Percentiles rank a stretch among this genome's conserved stretches.
Evolutionary conservation across 1,140 invertebrate genomes (phyloP).

Genomic region (Panagrolaimus sp.): DNA sequence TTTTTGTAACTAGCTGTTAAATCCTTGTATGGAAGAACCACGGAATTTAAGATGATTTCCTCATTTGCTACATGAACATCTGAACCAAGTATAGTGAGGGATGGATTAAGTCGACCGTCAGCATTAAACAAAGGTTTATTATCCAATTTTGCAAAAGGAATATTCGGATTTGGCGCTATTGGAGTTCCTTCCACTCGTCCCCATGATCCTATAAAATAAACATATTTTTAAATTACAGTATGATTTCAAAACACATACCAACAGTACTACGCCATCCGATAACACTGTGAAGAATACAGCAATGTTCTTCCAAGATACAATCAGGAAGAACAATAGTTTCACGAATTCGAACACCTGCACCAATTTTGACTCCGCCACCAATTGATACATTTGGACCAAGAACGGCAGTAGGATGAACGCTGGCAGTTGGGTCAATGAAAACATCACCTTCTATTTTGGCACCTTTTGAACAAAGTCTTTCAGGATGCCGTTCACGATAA

Average conservation of each 20-base stretch:
- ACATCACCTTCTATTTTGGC: constrained; percentile 74
- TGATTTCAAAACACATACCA: constrained; percentile 60
- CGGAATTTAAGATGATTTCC: constrained; percentile 87
- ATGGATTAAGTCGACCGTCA: constrained; percentile 89
- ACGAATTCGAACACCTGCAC: constrained; percentile 75
- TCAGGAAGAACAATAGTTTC: constrained; percentile 89
- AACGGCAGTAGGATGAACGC: constrained; percentile 76
- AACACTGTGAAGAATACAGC: constrained; percentile 82
- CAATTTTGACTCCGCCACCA: constrained; percentile 66
- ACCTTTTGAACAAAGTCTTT: constrained; percentile 63
- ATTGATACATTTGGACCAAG: constrained; percentile 96
- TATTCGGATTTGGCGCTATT: constrained; percentile 93
- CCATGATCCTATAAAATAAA: constrained; percentile 22
- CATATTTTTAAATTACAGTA: too few species aligned
- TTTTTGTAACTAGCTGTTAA: constrained; percentile 88
- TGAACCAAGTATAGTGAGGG: constrained; percentile 89
- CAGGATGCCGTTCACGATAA: constrained; percentile 68
- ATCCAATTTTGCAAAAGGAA: constrained; percentile 97
- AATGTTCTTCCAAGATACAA: constrained; percentile 77
- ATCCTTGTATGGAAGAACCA: constrained; percentile 95
- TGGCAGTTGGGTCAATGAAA: constrained; percentile 80
- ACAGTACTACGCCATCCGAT: constrained; percentile 74
- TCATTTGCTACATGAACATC: constrained; percentile 85
- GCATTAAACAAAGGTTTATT: constrained; percentile 84
- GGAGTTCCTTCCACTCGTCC: constrained; percentile 76